phyloP scores from a whole-genome alignment of 2,797 vertebrate species.

The Tauraco hartlaubi region DNA sequence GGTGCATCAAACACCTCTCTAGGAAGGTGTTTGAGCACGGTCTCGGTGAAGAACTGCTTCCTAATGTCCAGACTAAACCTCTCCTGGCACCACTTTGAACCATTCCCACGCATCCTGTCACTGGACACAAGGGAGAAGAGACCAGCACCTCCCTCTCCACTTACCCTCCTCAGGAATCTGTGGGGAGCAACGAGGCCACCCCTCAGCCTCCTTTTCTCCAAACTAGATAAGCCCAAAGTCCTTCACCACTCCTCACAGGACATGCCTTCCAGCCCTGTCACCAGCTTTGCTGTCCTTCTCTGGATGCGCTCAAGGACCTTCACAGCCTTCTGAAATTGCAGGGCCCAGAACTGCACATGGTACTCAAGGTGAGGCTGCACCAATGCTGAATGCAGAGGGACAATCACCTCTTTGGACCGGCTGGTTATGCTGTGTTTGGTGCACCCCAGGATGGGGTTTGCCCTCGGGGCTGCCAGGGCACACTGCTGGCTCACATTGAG shows the following conservation, averaged over 20 bases:
- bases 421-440: neutral
- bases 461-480: neutral
- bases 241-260: neutral
- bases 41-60: neutral
- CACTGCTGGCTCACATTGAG: too few species aligned
- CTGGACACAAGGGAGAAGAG: neutral
- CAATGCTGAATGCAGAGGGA: fast-evolving
- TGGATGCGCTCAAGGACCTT: neutral
- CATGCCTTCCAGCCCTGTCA: neutral
- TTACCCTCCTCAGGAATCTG: neutral
- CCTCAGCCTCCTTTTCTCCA: neutral
- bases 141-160: neutral
- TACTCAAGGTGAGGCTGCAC: neutral
- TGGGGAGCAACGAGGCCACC: neutral
- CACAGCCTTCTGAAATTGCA: neutral
- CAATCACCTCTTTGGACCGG: neutral
- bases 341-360: neutral
- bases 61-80: neutral
- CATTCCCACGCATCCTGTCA: neutral
- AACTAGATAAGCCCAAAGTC: neutral
- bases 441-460: neutral
- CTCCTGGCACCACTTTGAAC: neutral
- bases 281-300: neutral
- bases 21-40: neutral
- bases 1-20: neutral